A percentile compares a stretch with the other conserved stretches of the same genome.
Conservation (phyloP, 2,113 vertebrate genomes). For the Panthera leo region DNA sequence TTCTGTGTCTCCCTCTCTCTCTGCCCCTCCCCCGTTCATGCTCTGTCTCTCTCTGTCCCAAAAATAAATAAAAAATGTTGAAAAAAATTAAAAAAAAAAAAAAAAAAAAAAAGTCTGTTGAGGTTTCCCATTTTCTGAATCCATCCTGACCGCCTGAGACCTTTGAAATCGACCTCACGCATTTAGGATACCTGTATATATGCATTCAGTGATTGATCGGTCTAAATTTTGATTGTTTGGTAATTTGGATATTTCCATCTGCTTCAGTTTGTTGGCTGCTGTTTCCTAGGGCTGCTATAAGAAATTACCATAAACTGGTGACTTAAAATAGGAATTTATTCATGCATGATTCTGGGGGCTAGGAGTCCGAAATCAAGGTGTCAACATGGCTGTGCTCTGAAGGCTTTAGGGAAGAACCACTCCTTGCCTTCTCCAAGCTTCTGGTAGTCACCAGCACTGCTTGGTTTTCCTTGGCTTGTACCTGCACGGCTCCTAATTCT, state of each 20-base stretch:
- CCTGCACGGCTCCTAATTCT: fast-evolving
- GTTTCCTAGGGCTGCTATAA: not conserved
- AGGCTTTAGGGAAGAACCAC: not conserved
- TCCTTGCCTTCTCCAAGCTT: not conserved
- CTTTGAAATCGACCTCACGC: not conserved
- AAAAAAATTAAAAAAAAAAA: no score
- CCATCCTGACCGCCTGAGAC: not conserved
- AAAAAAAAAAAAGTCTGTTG: not conserved
- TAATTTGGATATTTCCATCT: not conserved
- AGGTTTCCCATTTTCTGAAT: not conserved
- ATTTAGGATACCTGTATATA: not conserved
- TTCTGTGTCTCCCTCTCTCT: no score
- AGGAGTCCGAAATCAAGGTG: not conserved
- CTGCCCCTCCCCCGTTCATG: no score
- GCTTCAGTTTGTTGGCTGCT: not conserved
- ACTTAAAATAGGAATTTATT: not conserved
- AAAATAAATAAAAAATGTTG: no score
- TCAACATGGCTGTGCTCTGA: not conserved
- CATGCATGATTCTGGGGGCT: fast-evolving
- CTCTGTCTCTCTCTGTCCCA: no score
- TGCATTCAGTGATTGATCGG: not conserved
- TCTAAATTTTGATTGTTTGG: not conserved
- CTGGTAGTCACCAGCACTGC: no score
- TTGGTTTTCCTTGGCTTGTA: not conserved
- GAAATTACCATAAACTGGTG: not conserved